Evolutionary conservation across 2,113 vertebrate species (phyloP).

Genomic region (Diadophis punctatus): DNA sequence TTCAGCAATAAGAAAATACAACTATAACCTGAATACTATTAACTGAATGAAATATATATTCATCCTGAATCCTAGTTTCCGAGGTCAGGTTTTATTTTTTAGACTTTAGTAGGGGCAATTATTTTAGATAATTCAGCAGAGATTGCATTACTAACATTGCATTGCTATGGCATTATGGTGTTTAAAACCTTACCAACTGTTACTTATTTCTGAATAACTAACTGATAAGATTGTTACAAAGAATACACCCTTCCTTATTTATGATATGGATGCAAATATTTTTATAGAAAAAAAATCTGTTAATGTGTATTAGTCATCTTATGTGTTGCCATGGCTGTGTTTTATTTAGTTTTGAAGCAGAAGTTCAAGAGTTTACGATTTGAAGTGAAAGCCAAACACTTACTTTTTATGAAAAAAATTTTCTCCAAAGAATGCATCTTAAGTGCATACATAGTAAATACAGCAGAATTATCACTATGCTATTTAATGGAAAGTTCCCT

Average conservation of each 20-base stretch:
- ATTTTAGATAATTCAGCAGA: slow-evolving; percentile 32
- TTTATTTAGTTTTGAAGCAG: too few species aligned
- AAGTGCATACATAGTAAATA: rapidly evolving
- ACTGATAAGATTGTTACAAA: slow-evolving; percentile 52
- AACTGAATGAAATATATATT: not conserved
- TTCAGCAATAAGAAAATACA: not conserved
- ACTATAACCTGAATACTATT: not conserved
- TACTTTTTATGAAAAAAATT: not conserved
- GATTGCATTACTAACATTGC: slow-evolving; percentile 1
- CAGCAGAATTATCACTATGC: not conserved
- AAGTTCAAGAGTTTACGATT: not conserved
- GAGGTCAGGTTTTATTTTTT: not conserved
- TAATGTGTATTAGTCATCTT: not conserved
- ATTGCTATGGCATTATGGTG: slow-evolving; percentile 52
- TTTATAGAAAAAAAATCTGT: slow-evolving; percentile 36
- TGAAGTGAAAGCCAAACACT: not conserved
- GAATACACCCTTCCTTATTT: slow-evolving; percentile 52
- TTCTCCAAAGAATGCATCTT: not conserved
- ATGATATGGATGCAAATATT: slow-evolving; percentile 45
- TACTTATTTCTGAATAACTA: slow-evolving; percentile 47
- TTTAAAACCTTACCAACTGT: slow-evolving; percentile 43
- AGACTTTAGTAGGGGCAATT: not conserved
- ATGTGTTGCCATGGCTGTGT: not conserved
- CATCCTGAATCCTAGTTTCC: not conserved
- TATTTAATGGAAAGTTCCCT: not conserved